Evolutionary conservation across 2,888 invertebrate genomes (phyloP), one percentile per base, ranked within the genome.

Genomic region (Hirtodrosophila confusa): DNA sequence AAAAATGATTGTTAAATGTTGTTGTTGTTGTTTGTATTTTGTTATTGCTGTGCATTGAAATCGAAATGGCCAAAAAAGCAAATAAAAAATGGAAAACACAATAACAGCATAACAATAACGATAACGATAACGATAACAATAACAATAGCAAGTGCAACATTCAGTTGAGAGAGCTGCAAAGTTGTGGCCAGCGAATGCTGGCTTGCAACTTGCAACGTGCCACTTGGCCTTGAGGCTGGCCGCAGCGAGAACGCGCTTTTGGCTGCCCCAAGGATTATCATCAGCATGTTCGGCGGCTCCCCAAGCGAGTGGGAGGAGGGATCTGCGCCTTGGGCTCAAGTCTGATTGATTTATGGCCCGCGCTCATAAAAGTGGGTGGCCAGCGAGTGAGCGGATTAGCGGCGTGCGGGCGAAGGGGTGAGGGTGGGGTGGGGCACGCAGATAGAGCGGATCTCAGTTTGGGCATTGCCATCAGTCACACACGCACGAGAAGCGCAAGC

Each of bases 311-410:
- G 2, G 17, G 17, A 1, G 17, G 68, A 40, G 70, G 69, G 58
- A 69, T 70, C 49, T 77, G 74, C 45, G 68, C 63, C 57, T 61
- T 49, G 60, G 51, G 60, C 36, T 50, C 40, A 54, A 50, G 75
- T 68, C 84, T 88, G 87, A 87, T 87, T 87, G 87, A 87, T 88
- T 88, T 87, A 87, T 87, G 88, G 69, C 50, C 50, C 69, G 69
- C 37, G 61, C 67, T 73, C 68, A 58, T 65, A 75, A 75, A 78
- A 71, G 41, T 49, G 61, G 53, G 45, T 53, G 72, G 68, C 44
- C 68, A 58, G 65, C 51, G 56, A 51, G 23, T 9, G 35, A 65
- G 55, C 55, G 75, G 69, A 73, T 73, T 73, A 75, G 23, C 37
- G 17, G 40, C 24, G 41, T 23, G 7, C n/a, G 5, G 5, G 4